Conservation (phyloP, 2,113 vertebrate species). For the Hippocampus abdominalis region DNA sequence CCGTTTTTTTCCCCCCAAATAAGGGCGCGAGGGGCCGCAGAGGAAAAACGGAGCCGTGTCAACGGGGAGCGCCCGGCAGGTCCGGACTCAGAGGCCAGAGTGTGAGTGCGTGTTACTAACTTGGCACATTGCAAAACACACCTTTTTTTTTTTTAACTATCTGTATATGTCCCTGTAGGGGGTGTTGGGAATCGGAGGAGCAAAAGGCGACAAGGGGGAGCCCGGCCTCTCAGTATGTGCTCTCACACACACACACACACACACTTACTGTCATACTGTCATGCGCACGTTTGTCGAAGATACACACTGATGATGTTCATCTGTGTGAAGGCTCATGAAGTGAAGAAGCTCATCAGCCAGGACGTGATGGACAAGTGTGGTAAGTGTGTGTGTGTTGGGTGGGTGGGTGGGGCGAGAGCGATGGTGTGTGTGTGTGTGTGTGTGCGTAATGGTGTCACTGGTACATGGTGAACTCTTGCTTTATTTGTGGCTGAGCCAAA, state of each 20-base stretch:
- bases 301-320: conserved; percentile 3
- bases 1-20: conserved; percentile 3
- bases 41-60: conserved; percentile 73
- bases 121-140: neutral
- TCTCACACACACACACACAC: neutral
- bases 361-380: conserved; percentile 79
- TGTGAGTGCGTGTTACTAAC: conserved; percentile 59
- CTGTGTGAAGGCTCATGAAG: conserved; percentile 75
- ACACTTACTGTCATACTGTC: neutral
- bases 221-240: conserved; percentile 74
- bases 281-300: neutral
- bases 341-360: conserved; percentile 78
- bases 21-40: conserved; percentile 79
- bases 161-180: conserved; percentile 63
- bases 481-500: conserved; percentile 12
- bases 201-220: conserved; percentile 83
- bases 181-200: conserved; percentile 66
- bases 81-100: conserved; percentile 71
- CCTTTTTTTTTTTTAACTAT: conserved; percentile 1
- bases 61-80: conserved; percentile 64
- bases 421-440: neutral
- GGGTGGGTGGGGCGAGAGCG: neutral
- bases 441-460: neutral
- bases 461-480: neutral
- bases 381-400: conserved; percentile 59